Conservation (phyloP, 2,113 vertebrate species). For the Myxocyprinus asiaticus region DNA sequence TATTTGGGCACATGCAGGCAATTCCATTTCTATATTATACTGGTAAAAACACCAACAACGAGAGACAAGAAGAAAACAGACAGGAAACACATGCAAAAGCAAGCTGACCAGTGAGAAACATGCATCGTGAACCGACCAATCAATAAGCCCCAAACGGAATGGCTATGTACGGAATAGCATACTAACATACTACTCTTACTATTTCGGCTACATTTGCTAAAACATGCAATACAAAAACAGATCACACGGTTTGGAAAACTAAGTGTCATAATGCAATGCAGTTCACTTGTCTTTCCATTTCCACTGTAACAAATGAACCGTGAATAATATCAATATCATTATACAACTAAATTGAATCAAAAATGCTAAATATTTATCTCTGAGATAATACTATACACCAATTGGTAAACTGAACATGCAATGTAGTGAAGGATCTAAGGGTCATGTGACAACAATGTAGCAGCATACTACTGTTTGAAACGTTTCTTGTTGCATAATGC, state of each 20-base stretch:
- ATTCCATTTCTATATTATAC: constrained; percentile 32
- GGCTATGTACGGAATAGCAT: not conserved
- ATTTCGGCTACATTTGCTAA: too few species aligned
- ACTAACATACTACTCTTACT: not conserved
- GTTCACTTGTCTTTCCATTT: not conserved
- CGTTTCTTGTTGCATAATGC: not conserved
- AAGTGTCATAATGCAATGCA: not conserved
- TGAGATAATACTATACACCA: too few species aligned
- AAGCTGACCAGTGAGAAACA: constrained; percentile 16
- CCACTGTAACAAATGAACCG: not conserved
- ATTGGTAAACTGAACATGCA: not conserved
- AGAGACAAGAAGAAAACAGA: constrained; percentile 16
- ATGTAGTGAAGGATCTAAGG: not conserved
- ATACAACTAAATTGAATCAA: too few species aligned
- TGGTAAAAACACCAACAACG: constrained; percentile 6
- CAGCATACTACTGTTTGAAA: too few species aligned
- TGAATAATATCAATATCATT: too few species aligned
- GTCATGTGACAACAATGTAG: not conserved
- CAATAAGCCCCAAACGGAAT: not conserved
- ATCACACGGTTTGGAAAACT: too few species aligned
- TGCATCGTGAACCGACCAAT: constrained; percentile 3
- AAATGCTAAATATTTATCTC: too few species aligned
- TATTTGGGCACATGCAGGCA: constrained; percentile 64
- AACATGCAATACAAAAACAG: too few species aligned
- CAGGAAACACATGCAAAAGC: constrained; percentile 3